These are phyloP conservation scores for Apodemus speciosus DNA, from an alignment of 2,113 vertebrate genomes.

Conservation along the genomic window DNA sequence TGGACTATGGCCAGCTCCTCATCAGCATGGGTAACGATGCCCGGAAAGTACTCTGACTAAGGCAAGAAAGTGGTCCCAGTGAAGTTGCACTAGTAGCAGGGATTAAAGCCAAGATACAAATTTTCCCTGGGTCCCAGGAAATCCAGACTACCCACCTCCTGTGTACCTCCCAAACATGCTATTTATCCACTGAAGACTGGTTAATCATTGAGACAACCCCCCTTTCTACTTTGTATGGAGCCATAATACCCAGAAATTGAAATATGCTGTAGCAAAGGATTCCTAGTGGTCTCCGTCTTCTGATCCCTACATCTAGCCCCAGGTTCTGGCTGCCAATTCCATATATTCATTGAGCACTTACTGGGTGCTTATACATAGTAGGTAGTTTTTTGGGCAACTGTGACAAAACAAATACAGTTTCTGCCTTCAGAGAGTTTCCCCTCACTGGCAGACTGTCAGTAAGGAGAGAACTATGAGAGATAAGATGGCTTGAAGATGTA, in stretches of 20 bases:
- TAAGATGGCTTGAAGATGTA: neutral
- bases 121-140: slow-evolving; percentile 6
- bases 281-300: slow-evolving; percentile 3
- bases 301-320: slow-evolving; percentile 2
- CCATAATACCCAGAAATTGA: neutral
- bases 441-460: neutral
- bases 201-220: neutral
- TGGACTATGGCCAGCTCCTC: slow-evolving; percentile 13
- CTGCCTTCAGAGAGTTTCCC: neutral
- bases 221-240: neutral
- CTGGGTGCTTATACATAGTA: neutral
- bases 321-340: slow-evolving; percentile 44
- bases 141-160: neutral
- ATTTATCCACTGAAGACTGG: neutral
- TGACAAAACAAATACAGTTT: slow-evolving; percentile 20
- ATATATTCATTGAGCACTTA: slow-evolving; percentile 16
- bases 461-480: slow-evolving; percentile 46
- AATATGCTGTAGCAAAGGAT: neutral
- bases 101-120: neutral
- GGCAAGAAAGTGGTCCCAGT: neutral
- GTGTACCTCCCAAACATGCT: slow-evolving; percentile 3
- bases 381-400: neutral
- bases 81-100: neutral
- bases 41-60: neutral
- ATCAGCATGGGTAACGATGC: neutral